A percentile compares a stretch with the other conserved stretches of the same genome.
Conservation (phyloP, 2,888 invertebrate species). For the Drosophila meridiana region DNA sequence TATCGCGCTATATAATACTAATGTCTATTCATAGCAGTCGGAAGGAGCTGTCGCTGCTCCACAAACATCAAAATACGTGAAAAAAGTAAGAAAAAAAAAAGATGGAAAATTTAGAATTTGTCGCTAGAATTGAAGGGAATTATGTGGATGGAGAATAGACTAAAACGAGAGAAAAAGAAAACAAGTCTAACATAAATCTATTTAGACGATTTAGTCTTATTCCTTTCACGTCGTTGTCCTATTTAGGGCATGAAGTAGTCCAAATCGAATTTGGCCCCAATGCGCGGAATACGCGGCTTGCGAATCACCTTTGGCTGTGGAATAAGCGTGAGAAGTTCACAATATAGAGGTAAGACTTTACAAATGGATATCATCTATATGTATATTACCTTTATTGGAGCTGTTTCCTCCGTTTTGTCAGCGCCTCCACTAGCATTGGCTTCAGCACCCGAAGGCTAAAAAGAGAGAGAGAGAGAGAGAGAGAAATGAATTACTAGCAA, state of each 20-base stretch:
- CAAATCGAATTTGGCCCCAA: conserved; percentile 78
- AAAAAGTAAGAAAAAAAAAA: not conserved
- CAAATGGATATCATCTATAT: too few relatives aligned
- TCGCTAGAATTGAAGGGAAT: not conserved
- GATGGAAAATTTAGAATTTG: not conserved
- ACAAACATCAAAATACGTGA: not conserved
- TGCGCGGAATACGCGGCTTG: conserved; percentile 73
- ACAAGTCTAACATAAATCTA: not conserved
- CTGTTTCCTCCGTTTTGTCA: not conserved
- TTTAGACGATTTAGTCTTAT: not conserved
- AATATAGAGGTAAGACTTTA: too few relatives aligned
- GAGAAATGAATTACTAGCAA: not conserved
- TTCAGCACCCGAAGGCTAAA: conserved; percentile 13
- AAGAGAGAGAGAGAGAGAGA: not conserved
- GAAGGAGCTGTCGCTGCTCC: not conserved
- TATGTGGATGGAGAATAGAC: not conserved
- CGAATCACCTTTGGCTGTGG: conserved; percentile 36
- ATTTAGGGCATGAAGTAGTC: conserved; percentile 59
- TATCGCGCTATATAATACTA: conserved; percentile 18
- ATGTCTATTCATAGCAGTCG: conserved; percentile 16
- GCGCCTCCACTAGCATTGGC: conserved; percentile 1
- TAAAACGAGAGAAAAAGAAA: not conserved
- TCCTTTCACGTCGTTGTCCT: not conserved
- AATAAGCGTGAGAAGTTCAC: not conserved
- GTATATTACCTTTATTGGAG: conserved; percentile 12